phyloP scores from a whole-genome alignment of 2,797 vertebrate genomes.

The Florisuga fusca region DNA sequence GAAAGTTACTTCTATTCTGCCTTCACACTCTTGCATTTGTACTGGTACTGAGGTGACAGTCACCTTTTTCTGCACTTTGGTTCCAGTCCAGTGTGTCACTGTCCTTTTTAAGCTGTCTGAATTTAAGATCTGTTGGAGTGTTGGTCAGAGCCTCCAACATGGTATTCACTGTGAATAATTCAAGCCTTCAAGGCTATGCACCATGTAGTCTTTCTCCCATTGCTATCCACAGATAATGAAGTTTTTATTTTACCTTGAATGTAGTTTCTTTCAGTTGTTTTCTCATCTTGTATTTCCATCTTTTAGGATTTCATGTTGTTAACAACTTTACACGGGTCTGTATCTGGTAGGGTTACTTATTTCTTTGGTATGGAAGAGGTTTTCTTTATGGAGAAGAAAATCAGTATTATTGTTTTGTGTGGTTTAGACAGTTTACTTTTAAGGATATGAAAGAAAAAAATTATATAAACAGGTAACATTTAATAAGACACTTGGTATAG shows the following conservation, averaged over 20 bases:
- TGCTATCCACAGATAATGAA: neutral
- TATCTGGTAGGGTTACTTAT: neutral
- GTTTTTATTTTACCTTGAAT: neutral
- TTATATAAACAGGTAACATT: neutral
- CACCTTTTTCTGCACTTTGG: neutral
- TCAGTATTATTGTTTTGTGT: neutral
- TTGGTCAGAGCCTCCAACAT: neutral
- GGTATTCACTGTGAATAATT: neutral
- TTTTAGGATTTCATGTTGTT: neutral
- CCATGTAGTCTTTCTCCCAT: neutral
- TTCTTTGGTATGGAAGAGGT: neutral
- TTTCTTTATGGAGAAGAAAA: neutral
- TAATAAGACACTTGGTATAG: neutral
- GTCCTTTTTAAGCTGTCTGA: neutral
- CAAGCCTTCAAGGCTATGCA: neutral
- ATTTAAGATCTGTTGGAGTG: neutral
- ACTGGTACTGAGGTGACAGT: neutral
- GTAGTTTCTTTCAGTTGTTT: neutral
- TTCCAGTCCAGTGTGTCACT: neutral
- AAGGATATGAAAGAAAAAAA: neutral
- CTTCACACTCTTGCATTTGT: neutral
- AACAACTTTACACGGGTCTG: neutral
- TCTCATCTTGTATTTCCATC: neutral
- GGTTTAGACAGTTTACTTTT: neutral
- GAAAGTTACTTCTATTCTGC: neutral